These are phyloP conservation scores for Thripadectes ignobilis DNA, from an alignment of 2,797 vertebrate species.

Conservation along the genomic window DNA sequence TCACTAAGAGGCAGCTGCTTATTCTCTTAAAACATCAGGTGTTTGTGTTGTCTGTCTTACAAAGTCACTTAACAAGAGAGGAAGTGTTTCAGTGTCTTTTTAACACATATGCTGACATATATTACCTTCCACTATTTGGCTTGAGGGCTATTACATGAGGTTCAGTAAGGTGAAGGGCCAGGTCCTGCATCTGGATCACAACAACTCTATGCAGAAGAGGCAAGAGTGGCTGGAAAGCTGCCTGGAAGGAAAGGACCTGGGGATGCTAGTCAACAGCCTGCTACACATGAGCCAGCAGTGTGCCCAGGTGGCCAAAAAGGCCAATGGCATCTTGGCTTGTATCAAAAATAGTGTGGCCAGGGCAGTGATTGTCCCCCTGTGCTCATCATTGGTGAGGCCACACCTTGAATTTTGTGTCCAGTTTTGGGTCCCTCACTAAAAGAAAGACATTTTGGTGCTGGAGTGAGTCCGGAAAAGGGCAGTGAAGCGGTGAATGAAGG, in stretches of 20 bases:
- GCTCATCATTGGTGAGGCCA: background rate
- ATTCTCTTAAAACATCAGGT: background rate
- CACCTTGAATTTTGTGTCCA: background rate
- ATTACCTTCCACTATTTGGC: background rate
- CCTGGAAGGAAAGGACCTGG: too few species aligned
- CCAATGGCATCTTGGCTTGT: background rate
- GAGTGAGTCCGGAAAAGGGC: fast-evolving
- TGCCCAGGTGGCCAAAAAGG: background rate
- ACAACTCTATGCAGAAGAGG: background rate
- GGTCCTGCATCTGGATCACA: background rate
- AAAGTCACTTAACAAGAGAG: background rate
- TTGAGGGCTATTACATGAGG: background rate
- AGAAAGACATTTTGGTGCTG: background rate
- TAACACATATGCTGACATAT: background rate
- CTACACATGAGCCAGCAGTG: background rate
- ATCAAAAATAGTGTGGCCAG: background rate
- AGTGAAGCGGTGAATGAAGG: background rate
- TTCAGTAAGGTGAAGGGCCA: background rate
- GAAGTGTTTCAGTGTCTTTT: background rate
- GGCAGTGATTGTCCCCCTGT: background rate
- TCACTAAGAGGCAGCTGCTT: background rate
- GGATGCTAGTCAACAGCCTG: fast-evolving
- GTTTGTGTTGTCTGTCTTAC: background rate
- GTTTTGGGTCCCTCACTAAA: background rate
- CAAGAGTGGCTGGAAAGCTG: background rate